phyloP scores from a whole-genome alignment of 2,797 vertebrate genomes.

The Platyrinchus mystaceus region DNA sequence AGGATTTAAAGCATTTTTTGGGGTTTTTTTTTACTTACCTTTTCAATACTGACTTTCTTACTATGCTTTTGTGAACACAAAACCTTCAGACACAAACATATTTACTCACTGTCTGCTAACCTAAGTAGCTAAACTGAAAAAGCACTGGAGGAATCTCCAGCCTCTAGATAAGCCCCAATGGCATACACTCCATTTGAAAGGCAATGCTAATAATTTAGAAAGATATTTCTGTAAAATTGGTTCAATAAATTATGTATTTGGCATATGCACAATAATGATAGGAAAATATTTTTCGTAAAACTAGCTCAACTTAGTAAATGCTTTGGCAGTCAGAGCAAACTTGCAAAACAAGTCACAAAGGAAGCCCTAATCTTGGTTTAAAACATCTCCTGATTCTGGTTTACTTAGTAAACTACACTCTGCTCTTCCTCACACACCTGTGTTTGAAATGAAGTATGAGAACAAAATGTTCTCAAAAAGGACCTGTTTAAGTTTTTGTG shows the following conservation, averaged over 20 bases:
- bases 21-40: background rate
- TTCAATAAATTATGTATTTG: conserved; percentile 1
- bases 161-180: background rate
- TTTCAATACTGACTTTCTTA: background rate
- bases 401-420: background rate
- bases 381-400: background rate
- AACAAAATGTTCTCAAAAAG: background rate
- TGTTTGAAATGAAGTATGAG: background rate
- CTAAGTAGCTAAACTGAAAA: background rate
- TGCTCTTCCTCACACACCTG: background rate
- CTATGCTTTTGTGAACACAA: background rate
- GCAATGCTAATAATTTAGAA: background rate
- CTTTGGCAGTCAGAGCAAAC: background rate
- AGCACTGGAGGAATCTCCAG: background rate
- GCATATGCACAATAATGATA: background rate
- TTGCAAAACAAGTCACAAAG: conserved; percentile 19
- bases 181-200: background rate
- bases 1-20: background rate
- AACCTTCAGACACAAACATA: background rate
- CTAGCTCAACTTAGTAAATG: background rate
- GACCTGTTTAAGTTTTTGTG: background rate
- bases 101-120: background rate
- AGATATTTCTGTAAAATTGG: background rate
- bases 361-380: background rate
- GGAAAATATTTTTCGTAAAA: conserved; percentile 34